These are phyloP conservation scores for Lordiphosa clarofinis DNA, from an alignment of 1,140 invertebrate species.

Conservation along the genomic window DNA sequence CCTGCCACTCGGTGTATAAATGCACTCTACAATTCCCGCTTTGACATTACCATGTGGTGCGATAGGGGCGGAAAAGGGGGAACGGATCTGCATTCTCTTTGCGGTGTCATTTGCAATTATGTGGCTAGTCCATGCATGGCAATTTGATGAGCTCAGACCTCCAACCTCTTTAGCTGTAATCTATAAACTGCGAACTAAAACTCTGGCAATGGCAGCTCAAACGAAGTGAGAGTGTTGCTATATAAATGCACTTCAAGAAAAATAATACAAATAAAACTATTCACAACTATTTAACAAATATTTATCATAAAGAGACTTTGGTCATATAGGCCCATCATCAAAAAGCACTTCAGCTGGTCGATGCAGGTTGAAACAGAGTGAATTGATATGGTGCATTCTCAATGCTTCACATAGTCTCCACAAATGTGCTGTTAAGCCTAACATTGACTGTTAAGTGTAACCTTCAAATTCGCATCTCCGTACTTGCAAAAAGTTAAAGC, in stretches of 20 bases:
- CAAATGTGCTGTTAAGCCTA: too few relatives aligned
- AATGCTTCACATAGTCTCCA: too few relatives aligned
- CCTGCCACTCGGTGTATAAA: constrained; percentile 4
- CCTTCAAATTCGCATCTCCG: too few relatives aligned
- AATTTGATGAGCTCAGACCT: constrained; percentile 30
- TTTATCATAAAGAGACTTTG: too few relatives aligned
- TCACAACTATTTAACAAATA: too few relatives aligned
- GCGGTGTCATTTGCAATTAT: constrained; percentile 63
- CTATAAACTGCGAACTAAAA: constrained; percentile 25
- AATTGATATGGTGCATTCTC: too few relatives aligned
- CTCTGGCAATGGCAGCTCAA: background rate
- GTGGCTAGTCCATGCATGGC: constrained; percentile 40
- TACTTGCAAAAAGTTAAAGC: too few relatives aligned
- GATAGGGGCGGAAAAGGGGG: background rate
- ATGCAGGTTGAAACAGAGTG: too few relatives aligned
- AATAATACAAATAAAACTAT: too few relatives aligned
- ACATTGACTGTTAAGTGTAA: too few relatives aligned
- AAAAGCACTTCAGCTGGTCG: too few relatives aligned
- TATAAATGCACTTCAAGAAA: background rate
- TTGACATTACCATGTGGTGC: constrained; percentile 4
- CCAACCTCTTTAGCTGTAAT: constrained; percentile 20
- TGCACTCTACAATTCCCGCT: constrained; percentile 11
- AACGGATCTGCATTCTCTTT: constrained; percentile 23
- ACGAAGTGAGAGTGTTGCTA: background rate
- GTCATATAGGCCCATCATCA: too few relatives aligned